phyloP scores from a whole-genome alignment of 2,888 invertebrate species.

The Bugula neritina region DNA sequence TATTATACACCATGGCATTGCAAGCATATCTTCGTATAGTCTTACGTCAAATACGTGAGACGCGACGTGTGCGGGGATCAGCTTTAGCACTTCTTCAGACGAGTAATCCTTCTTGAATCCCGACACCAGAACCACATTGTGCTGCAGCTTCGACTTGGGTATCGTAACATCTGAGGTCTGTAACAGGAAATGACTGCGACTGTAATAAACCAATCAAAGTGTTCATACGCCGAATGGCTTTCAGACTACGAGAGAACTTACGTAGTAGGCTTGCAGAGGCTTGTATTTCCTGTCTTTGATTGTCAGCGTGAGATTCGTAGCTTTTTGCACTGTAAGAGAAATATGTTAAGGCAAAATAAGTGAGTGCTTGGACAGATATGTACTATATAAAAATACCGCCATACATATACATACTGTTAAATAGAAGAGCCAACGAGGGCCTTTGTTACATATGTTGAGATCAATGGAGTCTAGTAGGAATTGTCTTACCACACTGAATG shows the following conservation, averaged over 20 bases:
- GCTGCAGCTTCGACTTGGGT: constrained; percentile 41
- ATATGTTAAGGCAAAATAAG: no score
- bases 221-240: no score
- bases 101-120: constrained; percentile 44
- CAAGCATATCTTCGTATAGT: no score
- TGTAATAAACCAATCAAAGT: no score
- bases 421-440: not conserved
- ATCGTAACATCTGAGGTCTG: constrained; percentile 51
- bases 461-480: not conserved
- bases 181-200: constrained; percentile 3
- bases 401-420: no score
- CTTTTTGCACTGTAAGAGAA: not conserved
- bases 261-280: not conserved
- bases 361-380: no score
- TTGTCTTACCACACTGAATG: not conserved
- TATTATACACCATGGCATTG: no score
- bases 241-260: not conserved
- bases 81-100: constrained; percentile 35
- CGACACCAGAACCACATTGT: constrained; percentile 46
- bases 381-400: no score
- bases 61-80: constrained; percentile 36
- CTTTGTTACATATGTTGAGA: not conserved
- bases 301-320: not conserved
- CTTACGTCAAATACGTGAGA: constrained; percentile 28
- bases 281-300: not conserved